phyloP scores from a whole-genome alignment of 2,888 invertebrate species.

The Heliconius ethilla region DNA sequence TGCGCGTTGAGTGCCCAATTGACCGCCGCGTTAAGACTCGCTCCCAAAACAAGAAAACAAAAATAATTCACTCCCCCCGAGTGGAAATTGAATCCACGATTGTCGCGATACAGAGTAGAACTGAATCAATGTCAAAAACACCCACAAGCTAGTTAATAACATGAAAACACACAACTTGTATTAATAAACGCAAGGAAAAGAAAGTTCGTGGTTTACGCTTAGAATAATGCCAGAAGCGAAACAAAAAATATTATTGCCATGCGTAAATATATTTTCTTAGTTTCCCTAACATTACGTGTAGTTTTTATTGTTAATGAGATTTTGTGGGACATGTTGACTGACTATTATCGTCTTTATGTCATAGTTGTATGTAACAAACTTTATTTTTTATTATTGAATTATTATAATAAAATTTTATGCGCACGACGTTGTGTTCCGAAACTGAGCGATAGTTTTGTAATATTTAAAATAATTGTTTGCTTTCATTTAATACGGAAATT shows the following conservation, averaged over 20 bases:
- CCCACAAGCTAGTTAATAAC: not conserved
- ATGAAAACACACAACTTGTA: not conserved
- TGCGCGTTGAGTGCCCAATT: too few species aligned
- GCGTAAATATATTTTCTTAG: constrained; percentile 3
- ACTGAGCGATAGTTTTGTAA: too few species aligned
- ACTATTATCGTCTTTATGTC: not conserved
- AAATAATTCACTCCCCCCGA: not conserved
- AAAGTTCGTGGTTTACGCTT: constrained; percentile 23
- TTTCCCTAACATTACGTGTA: not conserved
- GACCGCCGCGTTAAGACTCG: not conserved
- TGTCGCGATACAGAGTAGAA: not conserved
- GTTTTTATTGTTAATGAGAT: constrained; percentile 21
- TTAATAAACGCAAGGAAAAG: constrained; percentile 15
- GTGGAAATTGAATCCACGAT: not conserved
- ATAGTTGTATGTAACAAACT: not conserved
- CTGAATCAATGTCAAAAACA: constrained; percentile 2
- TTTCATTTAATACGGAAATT: too few species aligned
- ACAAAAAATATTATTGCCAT: constrained; percentile 18
- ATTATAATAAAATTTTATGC: not conserved
- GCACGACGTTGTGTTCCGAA: too few species aligned
- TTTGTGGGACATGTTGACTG: constrained; percentile 5
- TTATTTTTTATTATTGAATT: not conserved
- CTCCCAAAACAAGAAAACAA: not conserved
- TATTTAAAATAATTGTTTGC: too few species aligned
- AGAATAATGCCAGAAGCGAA: constrained; percentile 1